Evolutionary conservation across 2,797 vertebrate genomes (phyloP).

Genomic region (Oryzias sinensis): DNA sequence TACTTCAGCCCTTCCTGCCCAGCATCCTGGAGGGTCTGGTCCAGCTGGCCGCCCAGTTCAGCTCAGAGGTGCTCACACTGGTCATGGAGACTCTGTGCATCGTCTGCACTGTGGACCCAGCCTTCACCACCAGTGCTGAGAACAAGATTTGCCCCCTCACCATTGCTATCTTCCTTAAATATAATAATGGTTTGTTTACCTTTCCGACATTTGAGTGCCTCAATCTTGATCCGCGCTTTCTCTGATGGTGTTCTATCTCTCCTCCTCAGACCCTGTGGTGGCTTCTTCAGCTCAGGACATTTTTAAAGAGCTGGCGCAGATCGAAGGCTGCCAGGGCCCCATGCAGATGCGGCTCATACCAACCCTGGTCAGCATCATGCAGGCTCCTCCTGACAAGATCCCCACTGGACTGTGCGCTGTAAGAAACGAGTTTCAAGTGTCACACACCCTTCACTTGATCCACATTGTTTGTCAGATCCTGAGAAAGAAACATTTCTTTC

Average conservation of each 20-base stretch:
- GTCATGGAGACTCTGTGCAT: conserved; percentile 99
- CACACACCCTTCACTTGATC: too few species aligned
- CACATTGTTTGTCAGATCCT: too few species aligned
- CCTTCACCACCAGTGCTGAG: conserved; percentile 92
- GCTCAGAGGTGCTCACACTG: conserved; percentile 94
- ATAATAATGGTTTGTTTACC: conserved; percentile 84
- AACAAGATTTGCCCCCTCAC: conserved; percentile 98
- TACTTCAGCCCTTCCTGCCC: conserved; percentile 94
- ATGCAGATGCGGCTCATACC: conserved; percentile 98
- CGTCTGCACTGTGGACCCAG: conserved; percentile 93
- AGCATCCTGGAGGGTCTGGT: conserved; percentile 93
- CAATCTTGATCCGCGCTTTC: conserved; percentile 2
- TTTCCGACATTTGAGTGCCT: too few species aligned
- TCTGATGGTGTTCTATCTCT: conserved; percentile 5
- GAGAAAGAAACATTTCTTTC: too few species aligned
- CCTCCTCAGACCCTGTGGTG: conserved; percentile 89
- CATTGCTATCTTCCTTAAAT: conserved; percentile 97
- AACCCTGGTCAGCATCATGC: conserved; percentile 98
- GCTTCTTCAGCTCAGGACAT: conserved; percentile 97
- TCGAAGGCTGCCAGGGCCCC: conserved; percentile 94
- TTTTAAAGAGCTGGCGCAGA: conserved; percentile 97
- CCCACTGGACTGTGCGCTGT: conserved; percentile 95
- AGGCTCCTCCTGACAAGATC: conserved; percentile 96
- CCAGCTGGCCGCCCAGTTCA: conserved; percentile 97
- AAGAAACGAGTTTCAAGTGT: conserved; percentile 28